Conservation (phyloP, 2,888 invertebrate species). For the Macrosiphum euphorbiae region DNA sequence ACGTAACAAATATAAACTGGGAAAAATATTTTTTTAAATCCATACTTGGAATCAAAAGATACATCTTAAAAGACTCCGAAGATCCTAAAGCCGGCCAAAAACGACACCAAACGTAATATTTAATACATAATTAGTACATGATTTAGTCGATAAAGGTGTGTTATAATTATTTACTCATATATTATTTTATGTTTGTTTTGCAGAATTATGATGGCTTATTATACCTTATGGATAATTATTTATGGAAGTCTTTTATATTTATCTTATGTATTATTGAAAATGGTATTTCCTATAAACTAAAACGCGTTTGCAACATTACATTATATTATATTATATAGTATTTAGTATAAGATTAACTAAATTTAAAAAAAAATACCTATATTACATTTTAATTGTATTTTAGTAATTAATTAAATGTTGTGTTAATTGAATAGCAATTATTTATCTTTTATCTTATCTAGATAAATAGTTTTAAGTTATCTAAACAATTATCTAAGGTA, state of each 20-base stretch:
- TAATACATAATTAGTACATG: background rate
- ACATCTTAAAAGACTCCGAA: slow-evolving; percentile 79
- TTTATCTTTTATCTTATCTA: too few species aligned
- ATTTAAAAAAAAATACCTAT: background rate
- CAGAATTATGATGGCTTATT: slow-evolving; percentile 39
- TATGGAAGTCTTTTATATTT: background rate
- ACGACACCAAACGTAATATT: slow-evolving; percentile 33
- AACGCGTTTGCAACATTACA: background rate
- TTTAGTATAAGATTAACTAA: background rate
- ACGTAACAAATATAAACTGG: slow-evolving; percentile 82
- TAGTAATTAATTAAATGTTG: background rate
- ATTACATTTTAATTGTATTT: background rate
- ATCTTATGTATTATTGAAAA: slow-evolving; percentile 13
- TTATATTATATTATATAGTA: background rate
- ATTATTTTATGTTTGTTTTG: slow-evolving; percentile 11
- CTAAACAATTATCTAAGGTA: too few species aligned
- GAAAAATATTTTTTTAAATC: slow-evolving; percentile 80
- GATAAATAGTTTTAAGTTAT: too few species aligned
- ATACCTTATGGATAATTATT: background rate
- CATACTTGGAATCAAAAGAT: slow-evolving; percentile 81
- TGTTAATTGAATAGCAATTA: too few species aligned
- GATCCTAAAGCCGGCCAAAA: background rate
- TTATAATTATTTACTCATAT: background rate
- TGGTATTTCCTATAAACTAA: background rate
- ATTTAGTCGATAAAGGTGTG: background rate